These are phyloP conservation scores for Deroptyus accipitrinus DNA, from an alignment of 2,113 vertebrate species.

Conservation along the genomic window DNA sequence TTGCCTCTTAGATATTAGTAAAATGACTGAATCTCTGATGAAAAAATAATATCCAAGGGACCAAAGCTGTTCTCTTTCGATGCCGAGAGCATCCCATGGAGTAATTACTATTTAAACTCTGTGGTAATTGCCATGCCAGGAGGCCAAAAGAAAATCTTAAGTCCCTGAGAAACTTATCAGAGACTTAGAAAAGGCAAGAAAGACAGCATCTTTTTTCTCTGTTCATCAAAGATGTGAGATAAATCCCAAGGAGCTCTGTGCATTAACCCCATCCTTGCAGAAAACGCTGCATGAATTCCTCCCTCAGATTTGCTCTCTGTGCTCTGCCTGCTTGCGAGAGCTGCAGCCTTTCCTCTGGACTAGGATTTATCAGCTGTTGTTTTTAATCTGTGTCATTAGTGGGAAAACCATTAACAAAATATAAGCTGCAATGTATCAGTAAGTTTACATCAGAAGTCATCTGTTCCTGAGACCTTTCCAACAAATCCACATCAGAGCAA, in stretches of 20 bases:
- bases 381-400: neutral
- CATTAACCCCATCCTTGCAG: neutral
- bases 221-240: neutral
- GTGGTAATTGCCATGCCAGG: neutral
- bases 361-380: neutral
- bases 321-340: neutral
- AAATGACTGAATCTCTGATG: constrained; percentile 8
- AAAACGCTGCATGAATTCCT: neutral
- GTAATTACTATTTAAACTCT: constrained; percentile 4
- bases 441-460: neutral
- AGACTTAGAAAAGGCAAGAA: neutral
- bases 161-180: neutral
- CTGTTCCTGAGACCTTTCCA: neutral
- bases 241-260: neutral
- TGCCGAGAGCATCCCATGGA: neutral
- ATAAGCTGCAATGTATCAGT: neutral
- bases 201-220: neutral
- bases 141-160: neutral
- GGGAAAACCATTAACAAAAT: neutral
- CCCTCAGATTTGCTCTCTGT: neutral
- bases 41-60: neutral
- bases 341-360: neutral
- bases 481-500: neutral
- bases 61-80: neutral
- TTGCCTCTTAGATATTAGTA: neutral